A percentile compares a stretch with the other conserved stretches of the same genome.
phyloP scores from a whole-genome alignment of 1,140 invertebrate species.

The Drosophila ercepeae region DNA sequence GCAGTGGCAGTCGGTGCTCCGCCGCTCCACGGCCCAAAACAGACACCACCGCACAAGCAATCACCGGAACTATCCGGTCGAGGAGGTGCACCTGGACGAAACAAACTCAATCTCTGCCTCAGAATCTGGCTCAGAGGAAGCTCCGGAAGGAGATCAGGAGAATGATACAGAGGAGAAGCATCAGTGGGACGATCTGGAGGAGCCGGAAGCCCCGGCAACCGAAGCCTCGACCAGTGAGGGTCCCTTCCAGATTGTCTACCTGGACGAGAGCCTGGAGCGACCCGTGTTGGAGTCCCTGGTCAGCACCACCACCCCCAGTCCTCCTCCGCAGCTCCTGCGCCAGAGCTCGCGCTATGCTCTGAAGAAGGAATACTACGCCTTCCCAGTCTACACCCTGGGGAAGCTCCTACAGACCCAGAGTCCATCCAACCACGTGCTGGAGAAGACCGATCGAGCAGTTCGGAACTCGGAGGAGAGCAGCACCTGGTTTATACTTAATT shows the following conservation, averaged over 20 bases:
- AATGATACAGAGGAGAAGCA: background rate
- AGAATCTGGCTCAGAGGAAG: background rate
- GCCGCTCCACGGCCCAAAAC: constrained; percentile 3
- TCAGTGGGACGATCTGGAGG: background rate
- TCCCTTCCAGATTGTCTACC: constrained; percentile 62
- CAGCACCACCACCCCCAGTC: constrained; percentile 16
- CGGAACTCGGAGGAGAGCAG: constrained; percentile 21
- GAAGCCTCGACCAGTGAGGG: constrained; percentile 19
- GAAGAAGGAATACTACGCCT: constrained; percentile 65
- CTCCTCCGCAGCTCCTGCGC: constrained; percentile 3
- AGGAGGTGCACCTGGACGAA: constrained; percentile 1
- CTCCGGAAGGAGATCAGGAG: background rate
- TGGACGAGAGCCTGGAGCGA: constrained; percentile 65
- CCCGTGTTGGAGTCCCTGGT: constrained; percentile 10
- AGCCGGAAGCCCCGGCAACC: background rate
- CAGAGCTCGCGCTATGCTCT: constrained; percentile 67
- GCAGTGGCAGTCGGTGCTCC: constrained; percentile 52
- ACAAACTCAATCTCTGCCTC: background rate
- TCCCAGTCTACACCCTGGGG: constrained; percentile 68
- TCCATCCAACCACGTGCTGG: background rate
- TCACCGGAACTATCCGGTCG: constrained; percentile 30
- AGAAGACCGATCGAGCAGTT: constrained; percentile 19
- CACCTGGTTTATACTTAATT: constrained; percentile 78
- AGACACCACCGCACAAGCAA: constrained; percentile 20
- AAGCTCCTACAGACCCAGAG: constrained; percentile 53